These are phyloP conservation scores for Drosophila putrida DNA, from an alignment of 2,888 invertebrate genomes.

Conservation along the genomic window DNA sequence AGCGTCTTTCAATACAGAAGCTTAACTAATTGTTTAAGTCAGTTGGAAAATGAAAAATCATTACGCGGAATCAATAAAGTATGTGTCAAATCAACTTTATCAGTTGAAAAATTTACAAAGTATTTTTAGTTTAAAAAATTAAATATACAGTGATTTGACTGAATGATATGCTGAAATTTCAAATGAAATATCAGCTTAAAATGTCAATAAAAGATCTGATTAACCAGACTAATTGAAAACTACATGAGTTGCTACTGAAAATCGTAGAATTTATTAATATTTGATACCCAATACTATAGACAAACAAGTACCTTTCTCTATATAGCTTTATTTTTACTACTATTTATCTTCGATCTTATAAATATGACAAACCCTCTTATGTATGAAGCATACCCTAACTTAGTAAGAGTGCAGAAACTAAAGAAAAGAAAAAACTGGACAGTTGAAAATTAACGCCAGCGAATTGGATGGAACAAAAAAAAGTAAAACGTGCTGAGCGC, in stretches of 20 bases:
- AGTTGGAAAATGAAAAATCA: background rate
- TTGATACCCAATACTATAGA: background rate
- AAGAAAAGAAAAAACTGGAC: conserved; percentile 37
- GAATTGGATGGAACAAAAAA: conserved; percentile 26
- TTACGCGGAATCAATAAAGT: background rate
- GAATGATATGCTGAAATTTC: background rate
- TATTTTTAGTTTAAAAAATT: background rate
- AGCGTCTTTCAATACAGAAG: background rate
- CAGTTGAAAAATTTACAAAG: background rate
- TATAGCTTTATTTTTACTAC: too few species aligned
- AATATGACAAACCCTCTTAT: background rate
- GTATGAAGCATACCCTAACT: conserved; percentile 1
- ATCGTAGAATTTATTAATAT: background rate
- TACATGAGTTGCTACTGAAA: background rate
- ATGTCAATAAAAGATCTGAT: background rate
- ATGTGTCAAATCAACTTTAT: too few species aligned
- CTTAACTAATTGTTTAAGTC: background rate
- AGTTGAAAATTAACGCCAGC: conserved; percentile 50
- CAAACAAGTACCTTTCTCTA: background rate
- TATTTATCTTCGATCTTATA: background rate
- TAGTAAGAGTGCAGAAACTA: background rate
- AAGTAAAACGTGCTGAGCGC: conserved; percentile 52
- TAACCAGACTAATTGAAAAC: background rate
- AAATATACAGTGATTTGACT: background rate
- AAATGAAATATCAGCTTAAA: background rate